These are phyloP conservation scores for Ia io DNA, from an alignment of 2,113 vertebrate genomes.

Conservation along the genomic window DNA sequence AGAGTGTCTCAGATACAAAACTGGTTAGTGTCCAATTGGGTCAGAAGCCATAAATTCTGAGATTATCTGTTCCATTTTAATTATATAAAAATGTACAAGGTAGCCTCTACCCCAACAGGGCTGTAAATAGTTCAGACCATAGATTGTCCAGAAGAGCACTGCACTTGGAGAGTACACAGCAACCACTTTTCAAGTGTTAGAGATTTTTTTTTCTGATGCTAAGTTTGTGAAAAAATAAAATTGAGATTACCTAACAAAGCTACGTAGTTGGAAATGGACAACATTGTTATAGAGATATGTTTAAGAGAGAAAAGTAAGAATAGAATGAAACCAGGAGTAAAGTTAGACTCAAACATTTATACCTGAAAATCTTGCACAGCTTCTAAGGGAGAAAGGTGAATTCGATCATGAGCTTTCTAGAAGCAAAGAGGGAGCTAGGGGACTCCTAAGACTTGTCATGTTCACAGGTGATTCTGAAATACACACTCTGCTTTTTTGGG, in stretches of 20 bases:
- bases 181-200: neutral
- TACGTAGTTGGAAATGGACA: neutral
- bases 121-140: neutral
- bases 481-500: neutral
- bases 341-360: neutral
- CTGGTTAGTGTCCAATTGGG: neutral
- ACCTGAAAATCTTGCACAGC: neutral
- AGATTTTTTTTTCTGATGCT: constrained; percentile 22
- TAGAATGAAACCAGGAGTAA: neutral
- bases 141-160: neutral
- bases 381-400: neutral
- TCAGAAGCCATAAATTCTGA: neutral
- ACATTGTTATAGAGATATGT: neutral
- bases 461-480: neutral
- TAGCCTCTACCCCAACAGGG: neutral
- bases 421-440: neutral
- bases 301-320: neutral
- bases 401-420: neutral
- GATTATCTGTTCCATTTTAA: neutral
- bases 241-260: neutral
- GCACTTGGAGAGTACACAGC: neutral
- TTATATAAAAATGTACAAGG: neutral
- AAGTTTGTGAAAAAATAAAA: neutral
- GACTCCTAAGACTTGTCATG: neutral
- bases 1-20: neutral